Evolutionary conservation across 2,888 invertebrate genomes (phyloP).

Genomic region (Philhelius pedissequus): DNA sequence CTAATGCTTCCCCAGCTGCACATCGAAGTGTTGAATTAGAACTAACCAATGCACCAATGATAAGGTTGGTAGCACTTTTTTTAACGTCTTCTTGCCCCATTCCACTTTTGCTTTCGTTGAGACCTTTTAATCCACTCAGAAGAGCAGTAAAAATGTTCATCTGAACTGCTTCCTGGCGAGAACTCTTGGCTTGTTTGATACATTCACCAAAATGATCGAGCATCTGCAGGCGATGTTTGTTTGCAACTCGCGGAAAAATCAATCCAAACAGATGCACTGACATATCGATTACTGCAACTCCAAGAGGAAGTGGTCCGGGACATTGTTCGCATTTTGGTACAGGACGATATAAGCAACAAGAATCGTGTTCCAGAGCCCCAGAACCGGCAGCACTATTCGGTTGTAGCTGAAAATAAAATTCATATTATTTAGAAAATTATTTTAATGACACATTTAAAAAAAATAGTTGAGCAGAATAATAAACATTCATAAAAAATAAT

Average conservation of each 20-base stretch:
- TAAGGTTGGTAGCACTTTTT: conserved; percentile 88
- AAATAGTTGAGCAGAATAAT: not conserved
- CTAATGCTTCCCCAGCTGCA: conserved; percentile 96
- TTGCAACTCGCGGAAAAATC: conserved; percentile 95
- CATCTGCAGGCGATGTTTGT: conserved; percentile 98
- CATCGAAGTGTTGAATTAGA: conserved; percentile 90
- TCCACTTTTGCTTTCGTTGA: conserved; percentile 91
- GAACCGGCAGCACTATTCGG: conserved; percentile 97
- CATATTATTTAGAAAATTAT: conserved; percentile 41
- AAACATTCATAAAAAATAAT: conserved; percentile 10
- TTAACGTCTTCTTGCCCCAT: conserved; percentile 95
- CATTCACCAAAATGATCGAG: conserved; percentile 97
- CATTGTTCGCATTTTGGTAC: conserved; percentile 79
- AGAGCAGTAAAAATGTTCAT: conserved; percentile 98
- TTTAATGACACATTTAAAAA: not conserved
- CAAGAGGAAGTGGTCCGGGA: conserved; percentile 92
- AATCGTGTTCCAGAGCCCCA: conserved; percentile 97
- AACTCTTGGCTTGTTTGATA: conserved; percentile 94
- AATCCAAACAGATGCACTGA: conserved; percentile 95
- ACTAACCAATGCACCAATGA: conserved; percentile 88
- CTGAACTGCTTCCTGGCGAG: conserved; percentile 95
- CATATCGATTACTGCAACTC: conserved; percentile 97
- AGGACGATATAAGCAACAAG: conserved; percentile 92
- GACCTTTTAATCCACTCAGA: conserved; percentile 90
- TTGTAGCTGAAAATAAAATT: conserved; percentile 86